Percentiles rank a stretch among this genome's conserved stretches.
These are phyloP conservation scores for Halyomorpha halys DNA, from an alignment of 1,140 invertebrate genomes.

Conservation along the genomic window DNA sequence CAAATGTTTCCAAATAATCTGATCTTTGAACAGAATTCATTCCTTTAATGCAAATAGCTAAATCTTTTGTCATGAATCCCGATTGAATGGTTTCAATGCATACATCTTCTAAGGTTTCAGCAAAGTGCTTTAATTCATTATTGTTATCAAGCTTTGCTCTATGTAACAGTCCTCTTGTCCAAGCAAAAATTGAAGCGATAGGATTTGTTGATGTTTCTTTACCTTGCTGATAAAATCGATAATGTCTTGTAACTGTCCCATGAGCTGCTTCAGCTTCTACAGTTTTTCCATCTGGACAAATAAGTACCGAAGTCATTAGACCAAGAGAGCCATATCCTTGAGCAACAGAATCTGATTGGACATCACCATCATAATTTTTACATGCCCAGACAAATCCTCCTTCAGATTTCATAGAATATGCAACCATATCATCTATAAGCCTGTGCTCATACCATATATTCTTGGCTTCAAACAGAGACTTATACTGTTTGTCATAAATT, in stretches of 20 bases:
- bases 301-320: constrained; percentile 89
- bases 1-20: constrained; percentile 96
- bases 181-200: constrained; percentile 98
- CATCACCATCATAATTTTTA: constrained; percentile 99
- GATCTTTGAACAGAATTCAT: constrained; percentile 65
- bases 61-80: constrained; percentile 96
- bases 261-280: constrained; percentile 96
- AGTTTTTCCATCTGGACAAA: constrained; percentile 93
- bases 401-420: constrained; percentile 94
- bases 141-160: constrained; percentile 90
- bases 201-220: constrained; percentile 97
- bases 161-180: constrained; percentile 85
- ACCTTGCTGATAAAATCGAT: constrained; percentile 84
- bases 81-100: constrained; percentile 90
- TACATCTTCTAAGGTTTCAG: constrained; percentile 73
- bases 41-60: constrained; percentile 96
- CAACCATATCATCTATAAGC: constrained; percentile 98
- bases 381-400: constrained; percentile 99
- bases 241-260: constrained; percentile 94
- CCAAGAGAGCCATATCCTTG: constrained; percentile 89
- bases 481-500: constrained; percentile 88
- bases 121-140: constrained; percentile 59
- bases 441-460: constrained; percentile 96
- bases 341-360: constrained; percentile 94
- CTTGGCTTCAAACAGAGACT: constrained; percentile 67